Base-by-base conservation (phyloP, 2,797 vertebrate species). In the Tragopan temminckii region DNA sequence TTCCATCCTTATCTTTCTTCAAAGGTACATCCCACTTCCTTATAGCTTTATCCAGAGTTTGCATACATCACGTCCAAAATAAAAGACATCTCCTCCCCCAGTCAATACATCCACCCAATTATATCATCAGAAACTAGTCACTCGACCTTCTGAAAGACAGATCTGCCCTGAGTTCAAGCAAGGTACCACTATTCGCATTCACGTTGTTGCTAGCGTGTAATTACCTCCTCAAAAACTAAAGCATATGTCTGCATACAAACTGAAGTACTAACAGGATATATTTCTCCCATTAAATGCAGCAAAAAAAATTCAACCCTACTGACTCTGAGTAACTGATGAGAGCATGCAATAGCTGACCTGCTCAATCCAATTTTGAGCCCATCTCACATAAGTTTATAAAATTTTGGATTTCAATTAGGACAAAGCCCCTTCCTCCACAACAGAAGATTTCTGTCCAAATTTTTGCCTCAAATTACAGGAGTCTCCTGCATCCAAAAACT, bases 1-100 rank as follows among this genome's bases (percentile, higher is more conserved):
- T 4, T 6, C 42, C 42, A 40, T 1, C 5, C 7, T 16, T 58
- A 61, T 33, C 27, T n/a, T 24, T 35, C 12, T 13, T 33, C 50
- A 21, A 6, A 53, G 20, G 3, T 9, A 62, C 74, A 61, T 11
- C 9, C 48, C 18, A 55, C 31, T 23, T 70, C 2, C 0, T 2
- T 2, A 19, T 43, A 74, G 33, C 52, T 90, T 70, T 1, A 23
- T 5, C 11, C 1, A 70, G 2, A 1, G 0, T 42, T 80, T 14
- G 5, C 16, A 13, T 15, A 45, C 20, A 42, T 36, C 29, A 19
- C 1, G 11, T 7, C 24, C 45, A 66, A 20, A 58, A 24, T 3
- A 43, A 74, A 50, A 67, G 33, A 27, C 20, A 14, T 0, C 15
- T 64, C 5, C 53, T 40, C 46, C 21, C 43, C 11, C 35, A 74